Percentiles rank a stretch among this genome's conserved stretches.
These are phyloP conservation scores for Malurus alboscapulatus DNA, from an alignment of 2,113 vertebrate genomes.

Conservation along the genomic window DNA sequence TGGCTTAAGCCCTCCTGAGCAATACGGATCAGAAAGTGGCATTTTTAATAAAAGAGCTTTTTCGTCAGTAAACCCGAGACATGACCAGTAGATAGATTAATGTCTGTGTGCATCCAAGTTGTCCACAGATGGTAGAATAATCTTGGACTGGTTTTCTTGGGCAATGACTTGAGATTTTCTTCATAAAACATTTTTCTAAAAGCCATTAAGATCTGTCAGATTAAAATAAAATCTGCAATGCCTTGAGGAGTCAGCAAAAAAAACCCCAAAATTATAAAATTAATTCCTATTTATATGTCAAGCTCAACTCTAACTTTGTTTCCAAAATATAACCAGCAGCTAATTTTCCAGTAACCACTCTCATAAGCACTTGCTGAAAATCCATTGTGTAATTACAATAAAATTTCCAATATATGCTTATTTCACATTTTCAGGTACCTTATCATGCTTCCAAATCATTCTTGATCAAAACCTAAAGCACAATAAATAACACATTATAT, in stretches of 20 bases:
- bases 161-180: slow-evolving; percentile 48
- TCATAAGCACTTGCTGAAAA: neutral
- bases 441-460: neutral
- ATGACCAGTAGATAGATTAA: slow-evolving; percentile 60
- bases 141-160: slow-evolving; percentile 53
- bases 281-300: slow-evolving; percentile 5
- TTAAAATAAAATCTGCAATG: slow-evolving; percentile 44
- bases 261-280: neutral
- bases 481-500: neutral
- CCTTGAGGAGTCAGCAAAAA: slow-evolving; percentile 18
- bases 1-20: slow-evolving; percentile 62
- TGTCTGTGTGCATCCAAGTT: slow-evolving; percentile 39
- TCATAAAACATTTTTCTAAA: slow-evolving; percentile 39
- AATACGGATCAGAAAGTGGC: slow-evolving; percentile 58
- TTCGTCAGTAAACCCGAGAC: slow-evolving; percentile 48
- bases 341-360: neutral
- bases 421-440: neutral
- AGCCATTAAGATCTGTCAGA: slow-evolving; percentile 41
- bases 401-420: neutral
- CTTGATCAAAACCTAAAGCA: neutral
- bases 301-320: neutral
- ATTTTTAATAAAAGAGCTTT: slow-evolving; percentile 65
- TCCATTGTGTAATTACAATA: neutral
- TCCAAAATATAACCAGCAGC: neutral
- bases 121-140: slow-evolving; percentile 57